Base-by-base conservation (phyloP, 2,113 vertebrate genomes). In the Onychorhynchus coronatus region DNA sequence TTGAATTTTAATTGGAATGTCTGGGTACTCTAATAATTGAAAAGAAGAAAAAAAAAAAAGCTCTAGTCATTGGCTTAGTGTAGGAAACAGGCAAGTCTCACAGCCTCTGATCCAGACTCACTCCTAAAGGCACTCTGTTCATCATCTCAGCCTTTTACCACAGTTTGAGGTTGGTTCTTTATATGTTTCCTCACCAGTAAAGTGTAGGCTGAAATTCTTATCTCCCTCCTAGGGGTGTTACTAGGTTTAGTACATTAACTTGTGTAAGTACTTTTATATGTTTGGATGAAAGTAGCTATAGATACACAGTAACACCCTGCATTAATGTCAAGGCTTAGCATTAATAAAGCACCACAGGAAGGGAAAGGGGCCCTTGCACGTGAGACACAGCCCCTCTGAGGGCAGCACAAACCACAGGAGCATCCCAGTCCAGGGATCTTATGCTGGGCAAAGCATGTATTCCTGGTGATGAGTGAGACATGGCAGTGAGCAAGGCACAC, bases 161-260 rank as follows among this genome's bases (percentile, higher is more conserved):
- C 31, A 47, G n/a, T 35, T 72, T 89, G 70, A 94, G 92, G 70
- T 65, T 76, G 59, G 12, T 66, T 84, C 55, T 94, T 86, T 39
- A 9, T 41, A 21, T 24, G 31, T 76, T 93, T 85, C 44, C 1
- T 1, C 75, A 93, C 52, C 55, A 82, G 44, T 65, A 83, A 94
- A 90, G 47, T 71, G 27, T 52, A 49, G 17, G 44, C 55, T 89
- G 84, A 87, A 92, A 91, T 87, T 75, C 56, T 52, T 65, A 67
- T 49, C 62, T 90, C 77, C 73, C 35, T 94, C 93, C 75, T 88
- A 73, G 46, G 90, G 63, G 63, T 94, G 91, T 89, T 95, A 76
- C 85, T 82, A 94, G 39, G 56, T 87, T 95, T 84, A 91, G 77
- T 88, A 73, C 66, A 83, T 95, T 75, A 91, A 91, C 94, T 93